Base-by-base conservation (phyloP, 2,888 invertebrate species). In the Plebejus anna region DNA sequence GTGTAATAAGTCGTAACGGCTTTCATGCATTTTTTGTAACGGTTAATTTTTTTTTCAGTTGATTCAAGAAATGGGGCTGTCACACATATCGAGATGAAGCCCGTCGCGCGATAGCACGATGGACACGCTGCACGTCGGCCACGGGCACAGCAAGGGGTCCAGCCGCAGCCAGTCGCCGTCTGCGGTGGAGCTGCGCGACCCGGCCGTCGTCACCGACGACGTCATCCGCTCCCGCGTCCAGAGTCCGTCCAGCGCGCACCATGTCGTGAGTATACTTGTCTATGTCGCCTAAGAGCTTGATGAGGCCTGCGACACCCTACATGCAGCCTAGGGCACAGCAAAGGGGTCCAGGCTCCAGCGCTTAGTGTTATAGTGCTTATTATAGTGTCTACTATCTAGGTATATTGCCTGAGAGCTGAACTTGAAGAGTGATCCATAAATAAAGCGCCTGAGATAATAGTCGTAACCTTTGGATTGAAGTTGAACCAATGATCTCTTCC, bases 111-210 rank as follows among this genome's bases (percentile, higher is more conserved):
- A 28, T 47, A 76, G 76, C 42, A 47, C 38, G 13, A 92, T 93
- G 93, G 93, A 94, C 83, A 90, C 91, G 75, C 83, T 94, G 79
- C 92, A 94, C 81, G 91, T 93, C 78, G 83, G 87, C 51, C 94
- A 90, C 80, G 92, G 88, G 76, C 95, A 94, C 86, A 93, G 92
- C 82, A 95, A 95, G 87, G 94, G 94, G 71, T 95, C 95, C 70
- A 95, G 95, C 81, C 88, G 96, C 77, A 95, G 95, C 83, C 94
- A 95, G 83, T 95, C 95, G 59, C 96, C 96, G 78, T 91, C 92
- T 9, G 86, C 91, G 1, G 87, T 88, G n/a, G 94, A 95, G 82
- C 83, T 94, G 90, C 79, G 90, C 80, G 93, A 92, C 78, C 89
- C 91, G 70, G 87, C 88, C 66, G 89, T 88, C 80, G 87, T 91